A percentile compares a stretch with the other conserved stretches of the same genome.
Evolutionary conservation across 2,888 invertebrate genomes (phyloP).

Genomic region (Drosophila prostipennis): DNA sequence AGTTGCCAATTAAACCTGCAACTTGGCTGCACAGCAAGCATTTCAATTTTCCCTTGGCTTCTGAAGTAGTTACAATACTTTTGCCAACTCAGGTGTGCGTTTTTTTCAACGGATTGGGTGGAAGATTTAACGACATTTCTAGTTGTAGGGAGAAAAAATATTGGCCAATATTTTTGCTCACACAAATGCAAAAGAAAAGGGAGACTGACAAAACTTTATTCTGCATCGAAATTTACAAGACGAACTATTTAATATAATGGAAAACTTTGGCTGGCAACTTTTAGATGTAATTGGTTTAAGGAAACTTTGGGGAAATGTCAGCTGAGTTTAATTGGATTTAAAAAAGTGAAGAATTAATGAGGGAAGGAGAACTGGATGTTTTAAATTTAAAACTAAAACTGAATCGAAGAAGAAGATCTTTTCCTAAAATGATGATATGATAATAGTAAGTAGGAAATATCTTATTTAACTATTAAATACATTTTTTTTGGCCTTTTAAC

Average conservation of each 20-base stretch:
- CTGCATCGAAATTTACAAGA: not conserved
- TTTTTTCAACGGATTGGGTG: not conserved
- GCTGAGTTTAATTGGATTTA: constrained; percentile 6
- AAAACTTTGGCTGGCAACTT: constrained; percentile 16
- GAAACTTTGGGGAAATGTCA: constrained; percentile 3
- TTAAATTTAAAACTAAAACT: no score
- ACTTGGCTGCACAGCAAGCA: constrained; percentile 44
- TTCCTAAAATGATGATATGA: no score
- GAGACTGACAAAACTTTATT: constrained; percentile 16
- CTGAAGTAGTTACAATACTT: not conserved
- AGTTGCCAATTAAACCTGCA: constrained; percentile 28
- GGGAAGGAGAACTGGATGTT: not conserved
- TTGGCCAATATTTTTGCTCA: constrained; percentile 1
- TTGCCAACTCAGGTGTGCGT: not conserved
- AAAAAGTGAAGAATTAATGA: not conserved
- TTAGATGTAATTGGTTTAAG: constrained; percentile 11
- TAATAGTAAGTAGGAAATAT: no score
- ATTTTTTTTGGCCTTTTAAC: not conserved
- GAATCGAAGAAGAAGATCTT: no score
- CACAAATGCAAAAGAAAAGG: not conserved
- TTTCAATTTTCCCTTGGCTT: constrained; percentile 57
- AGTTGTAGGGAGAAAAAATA: not conserved
- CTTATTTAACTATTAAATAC: no score
- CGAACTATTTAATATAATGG: constrained; percentile 7
- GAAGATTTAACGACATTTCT: constrained; percentile 10